phyloP scores from a whole-genome alignment of 2,888 invertebrate genomes.

The Melanostoma mellinum region DNA sequence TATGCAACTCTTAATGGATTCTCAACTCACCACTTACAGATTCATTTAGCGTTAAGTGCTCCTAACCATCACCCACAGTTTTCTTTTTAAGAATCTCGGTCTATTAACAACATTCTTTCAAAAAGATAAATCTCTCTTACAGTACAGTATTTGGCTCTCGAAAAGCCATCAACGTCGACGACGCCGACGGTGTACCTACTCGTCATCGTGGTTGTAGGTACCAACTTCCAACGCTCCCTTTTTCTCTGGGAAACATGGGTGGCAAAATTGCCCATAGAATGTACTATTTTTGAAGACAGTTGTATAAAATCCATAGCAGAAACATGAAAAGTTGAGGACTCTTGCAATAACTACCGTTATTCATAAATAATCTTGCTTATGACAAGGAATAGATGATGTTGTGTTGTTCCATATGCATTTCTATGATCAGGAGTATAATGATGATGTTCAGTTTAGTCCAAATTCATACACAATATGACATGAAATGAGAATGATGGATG shows the following conservation, averaged over 20 bases:
- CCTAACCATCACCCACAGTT: conserved; percentile 49
- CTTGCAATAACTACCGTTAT: conserved; percentile 59
- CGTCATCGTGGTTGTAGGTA: conserved; percentile 7
- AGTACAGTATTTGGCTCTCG: conserved; percentile 51
- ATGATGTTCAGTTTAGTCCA: conserved; percentile 69
- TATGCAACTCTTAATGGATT: conserved; percentile 64
- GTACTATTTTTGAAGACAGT: conserved; percentile 52
- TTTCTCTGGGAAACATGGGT: neutral
- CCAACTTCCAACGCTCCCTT: neutral
- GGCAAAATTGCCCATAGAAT: conserved; percentile 52
- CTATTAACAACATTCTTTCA: conserved; percentile 47
- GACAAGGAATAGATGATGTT: conserved; percentile 66
- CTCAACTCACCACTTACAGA: conserved; percentile 56
- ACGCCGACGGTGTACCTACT: conserved; percentile 8
- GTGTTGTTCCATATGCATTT: conserved; percentile 60
- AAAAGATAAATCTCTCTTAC: conserved; percentile 51
- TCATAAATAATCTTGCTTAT: conserved; percentile 70
- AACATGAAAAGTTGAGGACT: conserved; percentile 19
- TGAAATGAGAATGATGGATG: conserved; percentile 68
- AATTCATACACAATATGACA: conserved; percentile 66
- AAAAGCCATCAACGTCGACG: conserved; percentile 45
- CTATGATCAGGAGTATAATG: conserved; percentile 66
- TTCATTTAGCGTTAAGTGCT: conserved; percentile 68
- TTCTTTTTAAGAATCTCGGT: conserved; percentile 36
- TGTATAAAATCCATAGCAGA: conserved; percentile 28